Base-by-base conservation (phyloP, 2,888 invertebrate genomes). In the Sisyra terminalis region DNA sequence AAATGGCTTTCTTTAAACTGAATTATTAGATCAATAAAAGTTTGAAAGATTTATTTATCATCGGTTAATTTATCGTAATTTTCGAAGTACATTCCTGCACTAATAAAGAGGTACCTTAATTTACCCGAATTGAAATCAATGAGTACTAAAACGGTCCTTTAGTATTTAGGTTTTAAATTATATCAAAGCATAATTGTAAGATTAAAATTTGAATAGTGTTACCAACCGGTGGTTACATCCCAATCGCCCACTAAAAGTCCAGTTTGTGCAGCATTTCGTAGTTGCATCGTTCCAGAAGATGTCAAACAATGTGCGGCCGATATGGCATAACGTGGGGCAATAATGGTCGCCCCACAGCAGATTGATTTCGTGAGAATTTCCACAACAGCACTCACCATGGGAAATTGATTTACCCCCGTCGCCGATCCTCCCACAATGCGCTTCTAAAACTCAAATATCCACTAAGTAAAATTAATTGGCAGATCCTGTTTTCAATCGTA, bases 261-360 rank as follows among this genome's bases (percentile, higher is more conserved):
- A 0, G 62, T 45, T 4, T 54, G 43, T 5, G 24, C 3, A 24
- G 24, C 24, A 24, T 24, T 24, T 24, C 24, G 24, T 24, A 24
- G 24, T 7, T 5, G 5, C 1, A 5, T 29, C 0, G 52, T 38
- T 6, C 42, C 29, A 35, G 51, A 52, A 11, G 50, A 48, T 1
- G 45, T 3, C 3, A 71, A 46, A 49, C 75, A 75, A 50, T 75
- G 75, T 0, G 69, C 74, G 0, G 75, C 75, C 0, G 73, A 66
- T 43, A 75, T 1, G 0, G 67, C 58, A 49, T 66, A 62, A 2
- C 47, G 50, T 1, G 44, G 37, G 1, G 65, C 56, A 46, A 76
- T 69, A 46, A 76, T 69, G 18, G 62, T 61, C 0, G 53, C 69
- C 0, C 75, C 75, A 50, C 76, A 74, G 45, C 57, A 60, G n/a